Evolutionary conservation across 2,888 invertebrate species (phyloP).

Genomic region (Bombylius discolor): DNA sequence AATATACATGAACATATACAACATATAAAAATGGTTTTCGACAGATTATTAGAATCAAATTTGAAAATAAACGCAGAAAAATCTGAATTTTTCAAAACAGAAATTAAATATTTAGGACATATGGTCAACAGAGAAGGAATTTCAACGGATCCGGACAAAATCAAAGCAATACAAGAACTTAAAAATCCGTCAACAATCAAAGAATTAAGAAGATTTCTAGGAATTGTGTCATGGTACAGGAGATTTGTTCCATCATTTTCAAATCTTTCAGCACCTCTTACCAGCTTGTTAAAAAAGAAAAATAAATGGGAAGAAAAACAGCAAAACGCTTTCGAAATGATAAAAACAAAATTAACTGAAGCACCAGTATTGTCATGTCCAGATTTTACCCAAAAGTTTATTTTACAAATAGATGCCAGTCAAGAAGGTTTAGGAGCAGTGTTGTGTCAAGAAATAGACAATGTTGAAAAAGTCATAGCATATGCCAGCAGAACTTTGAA

Average conservation of each 20-base stretch:
- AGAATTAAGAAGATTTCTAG: no score
- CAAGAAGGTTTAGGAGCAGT: no score
- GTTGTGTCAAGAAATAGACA: not conserved
- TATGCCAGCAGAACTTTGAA: slow-evolving; percentile 5
- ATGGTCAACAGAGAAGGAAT: not conserved
- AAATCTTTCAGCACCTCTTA: not conserved
- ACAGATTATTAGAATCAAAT: not conserved
- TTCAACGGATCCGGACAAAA: slow-evolving; percentile 1
- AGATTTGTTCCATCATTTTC: slow-evolving; percentile 2
- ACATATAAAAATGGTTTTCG: not conserved
- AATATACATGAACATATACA: slow-evolving; percentile 1
- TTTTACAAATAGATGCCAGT: not conserved
- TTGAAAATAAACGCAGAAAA: not conserved
- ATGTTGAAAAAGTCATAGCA: slow-evolving; percentile 12
- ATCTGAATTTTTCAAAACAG: not conserved
- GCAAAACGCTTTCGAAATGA: not conserved
- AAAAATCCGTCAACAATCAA: not conserved
- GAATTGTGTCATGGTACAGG: not conserved
- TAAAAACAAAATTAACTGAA: not conserved
- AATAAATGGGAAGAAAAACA: not conserved
- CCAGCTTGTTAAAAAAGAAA: not conserved
- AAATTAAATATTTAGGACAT: slow-evolving; percentile 4
- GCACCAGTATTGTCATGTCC: slow-evolving; percentile 1
- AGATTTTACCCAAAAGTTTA: slow-evolving; percentile 1
- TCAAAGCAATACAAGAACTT: not conserved